Base-by-base conservation (phyloP, 1,140 invertebrate species). In the Aphelenchoides avenae region DNA sequence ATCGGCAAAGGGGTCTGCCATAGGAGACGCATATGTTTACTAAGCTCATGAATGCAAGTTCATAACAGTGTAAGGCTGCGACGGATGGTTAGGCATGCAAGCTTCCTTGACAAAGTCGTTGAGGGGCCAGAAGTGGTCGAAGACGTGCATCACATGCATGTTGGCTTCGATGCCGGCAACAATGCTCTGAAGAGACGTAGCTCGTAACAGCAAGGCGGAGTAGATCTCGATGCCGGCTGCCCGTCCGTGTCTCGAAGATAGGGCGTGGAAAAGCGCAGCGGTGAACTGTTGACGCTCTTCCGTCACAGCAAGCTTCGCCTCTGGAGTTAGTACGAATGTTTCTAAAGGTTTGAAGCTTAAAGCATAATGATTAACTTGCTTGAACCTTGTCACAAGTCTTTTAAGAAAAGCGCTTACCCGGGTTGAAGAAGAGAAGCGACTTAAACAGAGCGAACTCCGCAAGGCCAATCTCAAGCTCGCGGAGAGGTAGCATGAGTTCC, bases 401-500 rank as follows among this genome's bases (percentile, higher is more conserved):
- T n/a, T n/a, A 52, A 4, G 15, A 46, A 42, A 18, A 29, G 22
- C 52, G 43, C 57, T 71, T 58, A 82, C 81, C 78, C 58, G 81
- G 81, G 66, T 82, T 81, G 74, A 82, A 82, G 55, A 82, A 80
- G 4, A 82, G 77, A 49, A 80, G 74, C 18, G 81, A 79, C 67
- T 82, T 82, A 53, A 82, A 68, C 62, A 79, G 80, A 22, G 81
- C 79, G 64, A 81, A 82, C 70, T 82, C 81, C n/a, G 79, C 67
- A 34, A 80, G 78, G 55, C 79, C 77, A 26, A 82, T 78, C 40
- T 81, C 77, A 18, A 82, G 73, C 39, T 81, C 79, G 52, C 78
- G 59, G 36, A 82, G 69, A 18, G 81, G 80, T 56, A 75, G 64
- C 34, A 81, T 78, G 9, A 82, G 52, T 59, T 81, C 80, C 61